These are phyloP conservation scores for Psilopsiagon aurifrons DNA, from an alignment of 2,113 vertebrate genomes.

Conservation along the genomic window DNA sequence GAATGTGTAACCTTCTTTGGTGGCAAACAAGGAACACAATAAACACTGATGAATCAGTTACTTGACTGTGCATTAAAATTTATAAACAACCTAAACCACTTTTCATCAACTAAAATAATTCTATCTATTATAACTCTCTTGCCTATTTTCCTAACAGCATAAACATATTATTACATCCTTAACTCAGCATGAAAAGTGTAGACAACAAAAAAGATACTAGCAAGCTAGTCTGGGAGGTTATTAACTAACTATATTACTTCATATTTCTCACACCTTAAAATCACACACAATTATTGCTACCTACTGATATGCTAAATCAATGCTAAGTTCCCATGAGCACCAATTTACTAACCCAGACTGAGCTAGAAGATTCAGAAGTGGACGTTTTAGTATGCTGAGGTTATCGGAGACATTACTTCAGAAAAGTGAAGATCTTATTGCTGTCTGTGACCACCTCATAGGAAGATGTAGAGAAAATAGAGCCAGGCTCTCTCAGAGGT, in stretches of 20 bases:
- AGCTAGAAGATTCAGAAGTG: not conserved
- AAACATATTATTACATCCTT: not conserved
- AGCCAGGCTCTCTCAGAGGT: not conserved
- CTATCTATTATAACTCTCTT: not conserved
- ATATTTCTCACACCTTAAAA: not conserved
- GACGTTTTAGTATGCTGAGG: not conserved
- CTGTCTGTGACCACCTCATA: not conserved
- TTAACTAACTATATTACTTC: not conserved
- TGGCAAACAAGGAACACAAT: not conserved
- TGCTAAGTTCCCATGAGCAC: not conserved
- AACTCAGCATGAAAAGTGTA: not conserved
- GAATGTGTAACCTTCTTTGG: not conserved
- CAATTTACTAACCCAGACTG: not conserved
- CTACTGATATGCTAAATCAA: not conserved
- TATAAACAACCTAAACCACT: not conserved
- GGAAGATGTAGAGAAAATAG: not conserved
- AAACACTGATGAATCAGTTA: not conserved
- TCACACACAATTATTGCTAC: too few relatives aligned
- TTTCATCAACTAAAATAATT: not conserved
- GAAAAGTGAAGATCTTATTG: not conserved
- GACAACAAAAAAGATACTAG: not conserved
- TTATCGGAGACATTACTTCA: not conserved
- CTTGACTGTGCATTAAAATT: not conserved
- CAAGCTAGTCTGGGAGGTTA: not conserved
- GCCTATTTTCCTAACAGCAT: not conserved